Base-by-base conservation (phyloP, 2,888 invertebrate species). In the Pherbina coryleti region DNA sequence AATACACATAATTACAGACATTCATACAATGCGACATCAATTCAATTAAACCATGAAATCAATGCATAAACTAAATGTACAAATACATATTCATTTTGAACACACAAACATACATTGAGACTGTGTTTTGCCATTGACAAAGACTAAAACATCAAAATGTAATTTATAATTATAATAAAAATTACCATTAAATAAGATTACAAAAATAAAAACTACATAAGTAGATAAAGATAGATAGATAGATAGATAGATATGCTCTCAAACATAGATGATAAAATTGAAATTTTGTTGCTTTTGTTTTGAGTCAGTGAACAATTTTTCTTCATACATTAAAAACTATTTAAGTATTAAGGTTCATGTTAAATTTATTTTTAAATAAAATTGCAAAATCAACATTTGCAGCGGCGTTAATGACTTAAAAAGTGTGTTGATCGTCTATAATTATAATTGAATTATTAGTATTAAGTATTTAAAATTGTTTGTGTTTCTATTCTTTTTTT, bases 1-100 rank as follows among this genome's bases (percentile, higher is more conserved):
- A 60, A 57, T 37, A 73, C 37, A 60, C 60, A 62, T 60, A 60
- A 17, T 25, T 73, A 73, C 62, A 73, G 37, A 49, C 73, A 73
- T 62, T 22, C 73, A 73, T 73, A 62, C 49, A 62, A 60, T 25
- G 22, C 14, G 57, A 28, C 57, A 19, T 22, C 25, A 19, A 57
- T 19, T 57, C 57, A 19, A 28, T 62, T 28, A 31, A 17, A 62
- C 62, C 53, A 62, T 9, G 5, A 62, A 31, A 62, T 9, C 19
- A 28, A 64, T 31, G 28, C 17, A 28, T 22, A 19, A 55, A 22
- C 31, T 64, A 64, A 64, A 31, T 34, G 4, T 34, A 64, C 28
- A 69, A 69, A 69, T 44, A 69, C 49, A 69, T 4, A 14, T 60
- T 31, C 2, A 60, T 60, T 25, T 25, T 60, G 2, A 31, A 55